Percentiles rank a stretch among this genome's conserved stretches.
phyloP scores from a whole-genome alignment of 2,113 vertebrate genomes.

The Calidris pugnax region DNA sequence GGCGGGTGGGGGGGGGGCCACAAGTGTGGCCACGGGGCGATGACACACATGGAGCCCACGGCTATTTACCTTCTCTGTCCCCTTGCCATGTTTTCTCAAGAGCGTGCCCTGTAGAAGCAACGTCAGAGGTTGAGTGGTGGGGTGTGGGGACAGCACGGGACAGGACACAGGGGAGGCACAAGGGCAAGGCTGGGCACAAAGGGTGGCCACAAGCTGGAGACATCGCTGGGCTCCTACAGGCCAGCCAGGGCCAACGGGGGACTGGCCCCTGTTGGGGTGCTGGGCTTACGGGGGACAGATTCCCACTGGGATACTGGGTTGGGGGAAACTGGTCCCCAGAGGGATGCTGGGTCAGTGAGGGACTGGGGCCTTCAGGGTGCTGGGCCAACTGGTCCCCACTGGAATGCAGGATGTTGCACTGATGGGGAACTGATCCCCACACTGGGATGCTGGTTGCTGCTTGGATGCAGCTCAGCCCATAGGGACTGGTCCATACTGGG shows the following conservation, averaged over 20 bases:
- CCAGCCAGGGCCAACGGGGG: not conserved
- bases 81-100: constrained; percentile 87
- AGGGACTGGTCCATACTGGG: no score
- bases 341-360: not conserved
- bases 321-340: not conserved
- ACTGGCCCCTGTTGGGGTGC: not conserved
- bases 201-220: not conserved
- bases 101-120: constrained; percentile 85
- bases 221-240: not conserved
- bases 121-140: constrained; percentile 72
- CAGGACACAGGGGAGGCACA: not conserved
- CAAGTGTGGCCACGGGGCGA: not conserved
- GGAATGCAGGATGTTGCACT: not conserved
- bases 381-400: not conserved
- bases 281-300: not conserved
- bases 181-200: not conserved
- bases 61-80: constrained; percentile 83
- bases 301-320: not conserved
- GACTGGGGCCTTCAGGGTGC: not conserved
- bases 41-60: constrained; percentile 53
- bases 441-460: not conserved
- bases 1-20: not conserved
- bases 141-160: not conserved
- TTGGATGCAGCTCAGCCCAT: no score
- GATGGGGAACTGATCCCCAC: not conserved